A percentile compares a stretch with the other conserved stretches of the same genome.
Conservation (phyloP, 2,888 invertebrate genomes). For the Sialis lutaria region DNA sequence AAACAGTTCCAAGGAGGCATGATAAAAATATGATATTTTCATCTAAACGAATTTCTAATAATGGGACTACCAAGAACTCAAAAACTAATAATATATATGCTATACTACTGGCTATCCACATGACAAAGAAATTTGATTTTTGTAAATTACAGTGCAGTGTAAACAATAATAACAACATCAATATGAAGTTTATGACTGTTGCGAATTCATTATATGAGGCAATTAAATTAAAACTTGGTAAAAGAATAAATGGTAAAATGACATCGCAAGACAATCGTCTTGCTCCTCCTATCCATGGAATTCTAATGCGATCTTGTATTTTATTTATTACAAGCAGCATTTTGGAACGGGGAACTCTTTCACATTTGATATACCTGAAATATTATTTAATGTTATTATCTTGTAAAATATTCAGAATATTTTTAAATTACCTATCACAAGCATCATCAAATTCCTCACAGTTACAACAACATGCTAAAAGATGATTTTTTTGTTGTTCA, state of each 20-base stretch:
- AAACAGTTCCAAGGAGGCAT: conserved; percentile 27
- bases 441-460: conserved; percentile 36
- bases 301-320: conserved; percentile 33
- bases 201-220: conserved; percentile 28
- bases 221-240: conserved; percentile 28
- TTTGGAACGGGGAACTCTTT: conserved; percentile 18
- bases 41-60: conserved; percentile 49
- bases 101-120: conserved; percentile 55
- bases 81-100: conserved; percentile 48
- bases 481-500: conserved; percentile 30
- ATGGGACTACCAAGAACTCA: conserved; percentile 49
- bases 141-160: conserved; percentile 11
- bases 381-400: neutral
- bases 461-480: conserved; percentile 38
- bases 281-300: conserved; percentile 41
- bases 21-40: conserved; percentile 40
- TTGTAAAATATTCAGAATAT: neutral
- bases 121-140: conserved; percentile 55
- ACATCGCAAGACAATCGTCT: conserved; percentile 32
- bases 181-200: conserved; percentile 15
- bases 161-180: conserved; percentile 6
- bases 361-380: conserved; percentile 25
- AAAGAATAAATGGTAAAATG: conserved; percentile 28
- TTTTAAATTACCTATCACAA: conserved; percentile 29
- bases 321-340: conserved; percentile 25